Percentiles rank a stretch among this genome's conserved stretches.
Conservation (phyloP, 2,888 invertebrate genomes). For the Maniola hyperantus region DNA sequence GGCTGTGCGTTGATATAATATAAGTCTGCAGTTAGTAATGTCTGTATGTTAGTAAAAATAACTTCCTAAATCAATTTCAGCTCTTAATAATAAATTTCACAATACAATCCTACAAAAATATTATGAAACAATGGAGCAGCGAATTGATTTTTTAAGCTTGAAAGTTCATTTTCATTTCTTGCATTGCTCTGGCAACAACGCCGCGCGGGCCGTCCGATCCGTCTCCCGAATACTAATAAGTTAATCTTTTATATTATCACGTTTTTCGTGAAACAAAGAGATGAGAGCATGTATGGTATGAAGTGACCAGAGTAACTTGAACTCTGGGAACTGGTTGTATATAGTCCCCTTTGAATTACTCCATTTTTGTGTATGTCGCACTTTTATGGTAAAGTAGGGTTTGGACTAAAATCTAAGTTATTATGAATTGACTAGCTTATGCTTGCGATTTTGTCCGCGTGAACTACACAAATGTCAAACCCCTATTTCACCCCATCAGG, state of each 20-base stretch:
- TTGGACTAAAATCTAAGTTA: background rate
- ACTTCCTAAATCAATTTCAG: background rate
- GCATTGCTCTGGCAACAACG: constrained; percentile 59
- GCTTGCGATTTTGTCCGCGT: too few relatives aligned
- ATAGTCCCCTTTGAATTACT: constrained; percentile 26
- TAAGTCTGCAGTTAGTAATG: too few relatives aligned
- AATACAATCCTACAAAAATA: constrained; percentile 13
- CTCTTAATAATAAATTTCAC: background rate
- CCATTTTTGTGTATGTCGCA: constrained; percentile 39
- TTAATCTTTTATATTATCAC: constrained; percentile 81
- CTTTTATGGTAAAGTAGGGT: background rate
- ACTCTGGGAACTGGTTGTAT: constrained; percentile 48
- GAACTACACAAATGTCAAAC: too few relatives aligned
- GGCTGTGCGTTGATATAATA: too few relatives aligned
- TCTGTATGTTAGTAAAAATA: too few relatives aligned
- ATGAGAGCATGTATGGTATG: constrained; percentile 72
- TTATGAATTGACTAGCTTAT: too few relatives aligned
- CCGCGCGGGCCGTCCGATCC: constrained; percentile 55
- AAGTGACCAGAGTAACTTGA: constrained; percentile 58
- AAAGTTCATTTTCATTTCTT: constrained; percentile 46
- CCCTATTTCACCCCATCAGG: too few relatives aligned
- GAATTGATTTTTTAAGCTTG: constrained; percentile 38
- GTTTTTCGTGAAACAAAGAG: constrained; percentile 79
- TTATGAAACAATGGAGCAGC: constrained; percentile 18
- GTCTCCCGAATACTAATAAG: constrained; percentile 78